These are phyloP conservation scores for Alcedo atthis DNA, from an alignment of 2,797 vertebrate species.

Conservation along the genomic window DNA sequence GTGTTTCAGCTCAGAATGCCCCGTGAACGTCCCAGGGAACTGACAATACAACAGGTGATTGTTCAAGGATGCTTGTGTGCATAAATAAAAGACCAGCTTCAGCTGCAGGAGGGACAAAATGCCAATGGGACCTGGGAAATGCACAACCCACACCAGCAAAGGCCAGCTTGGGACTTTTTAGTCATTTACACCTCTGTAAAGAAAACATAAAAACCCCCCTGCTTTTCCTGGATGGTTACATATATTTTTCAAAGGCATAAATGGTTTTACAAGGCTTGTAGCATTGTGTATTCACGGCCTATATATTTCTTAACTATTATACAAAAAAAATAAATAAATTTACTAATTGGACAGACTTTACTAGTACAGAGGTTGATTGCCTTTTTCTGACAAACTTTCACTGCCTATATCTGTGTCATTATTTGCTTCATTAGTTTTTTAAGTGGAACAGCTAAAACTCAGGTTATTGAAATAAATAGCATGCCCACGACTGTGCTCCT, in stretches of 20 bases:
- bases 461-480: slow-evolving; percentile 36
- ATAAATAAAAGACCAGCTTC: background rate
- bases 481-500: slow-evolving; percentile 27
- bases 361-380: slow-evolving; percentile 76
- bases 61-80: background rate
- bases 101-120: background rate
- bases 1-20: background rate
- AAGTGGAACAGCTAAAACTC: slow-evolving; percentile 73
- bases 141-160: background rate
- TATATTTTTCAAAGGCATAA: background rate
- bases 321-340: slow-evolving; percentile 33
- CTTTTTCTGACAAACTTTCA: slow-evolving; percentile 75
- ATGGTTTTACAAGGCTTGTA: background rate
- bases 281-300: background rate
- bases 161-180: background rate
- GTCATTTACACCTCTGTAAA: background rate
- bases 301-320: slow-evolving; percentile 23
- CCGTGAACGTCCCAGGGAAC: background rate
- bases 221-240: background rate
- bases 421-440: slow-evolving; percentile 81
- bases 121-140: background rate
- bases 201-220: background rate
- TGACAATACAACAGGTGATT: background rate
- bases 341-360: slow-evolving; percentile 65
- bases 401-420: slow-evolving; percentile 77